Evolutionary conservation across 2,888 invertebrate genomes (phyloP), one percentile per base, ranked within the genome.

Genomic region (Pammene fasciana): DNA sequence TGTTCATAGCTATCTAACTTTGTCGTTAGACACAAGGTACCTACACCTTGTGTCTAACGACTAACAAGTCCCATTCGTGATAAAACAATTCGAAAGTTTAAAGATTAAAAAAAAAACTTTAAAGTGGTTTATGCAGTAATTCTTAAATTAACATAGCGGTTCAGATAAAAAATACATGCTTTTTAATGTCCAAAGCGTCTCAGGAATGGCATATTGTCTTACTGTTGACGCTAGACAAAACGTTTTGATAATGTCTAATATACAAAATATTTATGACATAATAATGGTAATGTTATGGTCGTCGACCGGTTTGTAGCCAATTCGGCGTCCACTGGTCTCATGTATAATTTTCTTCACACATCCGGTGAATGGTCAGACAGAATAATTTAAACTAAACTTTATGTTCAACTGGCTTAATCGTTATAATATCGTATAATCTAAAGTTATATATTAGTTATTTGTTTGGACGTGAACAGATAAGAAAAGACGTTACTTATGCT

Each of bases 311-410:
- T 71, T 64, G 13, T 41, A 16, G 46, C 45, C 11, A 16, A 34
- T 67, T 48, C 56, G 74, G 72, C 71, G 73, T 74, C 72, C 18
- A 55, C 68, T 48, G 62, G 74, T 74, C 71, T 74, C 60, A 65
- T 55, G 73, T 71, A 70, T 70, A 16, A 67, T 57, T 64, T 65
- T 64, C 52, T 57, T 16, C 16, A 59, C 36, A 38, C 13, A 60
- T 60, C 60, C 59, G 64, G 68, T 65, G 71, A 71, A 60, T 55
- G 46, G 38, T 38, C 18, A 6, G 41, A 14, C 9, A 52, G 45
- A 45, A 54, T 5, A 46, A 54, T 38, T 5, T 5, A 54, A 36
- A 38, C 16, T 36, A n/a, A 50, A 45, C 36, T 18, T 66, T 67
- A 60, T 45, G 36, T 54, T 45, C 18, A 54, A 45, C 54, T 26